Conservation (phyloP, 2,113 vertebrate species). For the Buteo buteo region DNA sequence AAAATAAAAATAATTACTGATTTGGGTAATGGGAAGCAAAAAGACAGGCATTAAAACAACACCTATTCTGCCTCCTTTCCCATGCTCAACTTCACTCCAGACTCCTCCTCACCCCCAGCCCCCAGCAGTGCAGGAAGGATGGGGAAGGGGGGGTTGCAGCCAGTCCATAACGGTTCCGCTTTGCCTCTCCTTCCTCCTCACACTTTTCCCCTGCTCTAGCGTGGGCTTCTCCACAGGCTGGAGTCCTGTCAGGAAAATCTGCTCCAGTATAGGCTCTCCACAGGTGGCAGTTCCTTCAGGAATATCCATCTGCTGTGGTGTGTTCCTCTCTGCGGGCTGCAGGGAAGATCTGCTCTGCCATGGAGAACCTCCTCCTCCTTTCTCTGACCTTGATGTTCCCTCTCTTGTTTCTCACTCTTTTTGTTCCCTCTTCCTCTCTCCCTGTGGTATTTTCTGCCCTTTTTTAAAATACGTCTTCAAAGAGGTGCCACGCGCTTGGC, state of each 20-base stretch:
- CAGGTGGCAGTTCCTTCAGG: neutral
- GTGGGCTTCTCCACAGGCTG: neutral
- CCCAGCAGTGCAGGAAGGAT: neutral
- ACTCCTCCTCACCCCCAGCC: accelerated
- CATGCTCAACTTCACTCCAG: accelerated
- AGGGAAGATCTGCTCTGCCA: neutral
- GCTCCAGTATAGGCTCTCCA: neutral
- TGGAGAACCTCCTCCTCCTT: neutral
- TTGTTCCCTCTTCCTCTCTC: neutral
- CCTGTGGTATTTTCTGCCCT: neutral
- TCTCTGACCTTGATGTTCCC: neutral
- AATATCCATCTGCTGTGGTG: constrained; percentile 16
- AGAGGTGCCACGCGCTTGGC: neutral
- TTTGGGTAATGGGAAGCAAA: neutral
- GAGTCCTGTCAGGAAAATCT: constrained; percentile 2
- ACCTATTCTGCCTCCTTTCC: neutral
- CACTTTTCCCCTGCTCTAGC: neutral
- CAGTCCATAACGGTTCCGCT: neutral
- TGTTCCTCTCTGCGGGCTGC: neutral
- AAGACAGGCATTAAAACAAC: neutral
- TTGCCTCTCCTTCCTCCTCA: neutral
- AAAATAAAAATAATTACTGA: neutral
- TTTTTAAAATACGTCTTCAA: neutral
- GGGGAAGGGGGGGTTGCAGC: neutral
- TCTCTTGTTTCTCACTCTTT: neutral